Evolutionary conservation across 2,888 invertebrate species (phyloP).

Genomic region (Tiliacea citrago): DNA sequence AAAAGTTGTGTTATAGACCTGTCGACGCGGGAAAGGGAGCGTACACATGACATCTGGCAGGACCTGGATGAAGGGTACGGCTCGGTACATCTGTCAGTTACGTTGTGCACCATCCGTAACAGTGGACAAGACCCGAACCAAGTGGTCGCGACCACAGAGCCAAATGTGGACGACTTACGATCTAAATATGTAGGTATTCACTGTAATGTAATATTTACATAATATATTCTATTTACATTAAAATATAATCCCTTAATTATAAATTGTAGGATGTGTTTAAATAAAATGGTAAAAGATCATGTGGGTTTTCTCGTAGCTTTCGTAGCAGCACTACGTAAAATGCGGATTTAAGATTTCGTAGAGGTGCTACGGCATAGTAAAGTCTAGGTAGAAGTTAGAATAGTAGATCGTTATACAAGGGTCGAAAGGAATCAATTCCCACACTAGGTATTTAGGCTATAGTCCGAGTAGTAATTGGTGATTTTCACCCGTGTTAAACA

Average conservation of each 20-base stretch:
- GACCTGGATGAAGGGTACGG: slow-evolving; percentile 83
- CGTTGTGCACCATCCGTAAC: slow-evolving; percentile 77
- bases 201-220: neutral
- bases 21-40: slow-evolving; percentile 77
- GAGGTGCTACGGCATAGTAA: slow-evolving; percentile 12
- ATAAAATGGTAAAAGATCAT: neutral
- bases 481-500: too few species aligned
- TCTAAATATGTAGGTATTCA: slow-evolving; percentile 75
- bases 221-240: neutral
- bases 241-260: too few species aligned
- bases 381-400: neutral
- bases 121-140: slow-evolving; percentile 19
- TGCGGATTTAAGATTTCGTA: slow-evolving; percentile 2
- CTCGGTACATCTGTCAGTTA: slow-evolving; percentile 80
- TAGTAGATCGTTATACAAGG: too few species aligned
- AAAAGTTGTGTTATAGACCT: slow-evolving; percentile 83
- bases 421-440: too few species aligned
- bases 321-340: slow-evolving; percentile 17
- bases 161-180: slow-evolving; percentile 51
- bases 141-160: slow-evolving; percentile 15
- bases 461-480: too few species aligned
- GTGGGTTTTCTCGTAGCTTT: slow-evolving; percentile 3
- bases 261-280: neutral
- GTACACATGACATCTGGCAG: slow-evolving; percentile 84
- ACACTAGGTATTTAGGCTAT: too few species aligned